Conservation (phyloP, 1,140 invertebrate species). For the Drosophila sulfurigaster region DNA sequence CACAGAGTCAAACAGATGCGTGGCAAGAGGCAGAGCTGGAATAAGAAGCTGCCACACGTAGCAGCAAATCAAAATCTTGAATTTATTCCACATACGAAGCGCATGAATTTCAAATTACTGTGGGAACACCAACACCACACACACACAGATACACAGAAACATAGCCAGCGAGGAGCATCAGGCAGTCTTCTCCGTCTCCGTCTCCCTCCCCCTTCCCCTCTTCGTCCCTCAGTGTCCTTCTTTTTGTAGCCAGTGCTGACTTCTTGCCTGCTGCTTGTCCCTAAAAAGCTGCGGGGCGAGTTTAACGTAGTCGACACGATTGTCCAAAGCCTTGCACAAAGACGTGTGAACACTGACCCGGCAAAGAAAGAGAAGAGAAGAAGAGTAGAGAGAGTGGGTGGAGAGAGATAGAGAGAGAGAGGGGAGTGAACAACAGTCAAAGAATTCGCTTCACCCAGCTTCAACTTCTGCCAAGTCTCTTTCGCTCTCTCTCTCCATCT, state of each 20-base stretch:
- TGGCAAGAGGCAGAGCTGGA: not conserved
- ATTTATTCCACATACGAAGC: constrained; percentile 84
- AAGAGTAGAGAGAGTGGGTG: not conserved
- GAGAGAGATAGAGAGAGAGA: not conserved
- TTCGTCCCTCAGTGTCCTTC: not conserved
- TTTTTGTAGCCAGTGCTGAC: not conserved
- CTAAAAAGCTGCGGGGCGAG: not conserved
- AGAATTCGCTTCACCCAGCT: constrained; percentile 20
- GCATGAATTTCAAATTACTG: constrained; percentile 85
- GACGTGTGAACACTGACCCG: constrained; percentile 42
- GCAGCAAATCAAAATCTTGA: constrained; percentile 82
- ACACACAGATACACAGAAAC: constrained; percentile 33
- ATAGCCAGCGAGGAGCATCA: constrained; percentile 14
- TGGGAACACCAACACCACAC: constrained; percentile 62
- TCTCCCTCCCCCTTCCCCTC: not conserved
- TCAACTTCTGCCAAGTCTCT: not conserved
- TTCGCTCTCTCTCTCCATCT: not conserved
- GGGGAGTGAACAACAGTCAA: constrained; percentile 5
- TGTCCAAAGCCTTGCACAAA: constrained; percentile 48
- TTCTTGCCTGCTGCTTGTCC: not conserved
- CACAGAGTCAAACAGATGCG: not conserved
- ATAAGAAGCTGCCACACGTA: constrained; percentile 67
- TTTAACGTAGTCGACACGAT: constrained; percentile 33
- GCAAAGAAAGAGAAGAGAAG: constrained; percentile 6
- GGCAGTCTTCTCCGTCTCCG: not conserved